A percentile compares a stretch with the other conserved stretches of the same genome.
These are phyloP conservation scores for Passer domesticus DNA, from an alignment of 2,113 vertebrate genomes.

Conservation along the genomic window DNA sequence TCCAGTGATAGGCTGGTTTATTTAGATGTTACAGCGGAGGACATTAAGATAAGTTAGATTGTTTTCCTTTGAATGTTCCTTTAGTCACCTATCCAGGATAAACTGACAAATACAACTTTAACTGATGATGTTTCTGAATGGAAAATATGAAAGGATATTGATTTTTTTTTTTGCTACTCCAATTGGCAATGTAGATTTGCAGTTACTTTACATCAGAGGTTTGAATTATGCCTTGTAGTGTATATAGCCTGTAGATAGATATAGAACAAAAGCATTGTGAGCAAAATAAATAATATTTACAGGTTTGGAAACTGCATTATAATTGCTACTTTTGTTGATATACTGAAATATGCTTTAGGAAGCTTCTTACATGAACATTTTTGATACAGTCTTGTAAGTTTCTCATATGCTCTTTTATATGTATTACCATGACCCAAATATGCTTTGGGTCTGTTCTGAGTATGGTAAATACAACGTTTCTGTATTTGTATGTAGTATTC, in stretches of 20 bases:
- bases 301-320: not conserved
- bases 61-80: slow-evolving; percentile 21
- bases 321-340: not conserved
- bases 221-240: not conserved
- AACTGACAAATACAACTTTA: slow-evolving; percentile 19
- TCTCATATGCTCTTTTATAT: not conserved
- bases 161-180: not conserved
- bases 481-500: not conserved
- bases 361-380: not conserved
- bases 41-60: not conserved
- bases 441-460: not conserved
- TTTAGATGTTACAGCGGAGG: not conserved
- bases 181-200: not conserved
- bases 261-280: not conserved
- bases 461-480: not conserved
- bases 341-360: not conserved
- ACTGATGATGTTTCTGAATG: not conserved
- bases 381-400: not conserved
- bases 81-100: slow-evolving; percentile 4
- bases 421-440: not conserved
- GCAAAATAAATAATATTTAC: not conserved
- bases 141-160: not conserved
- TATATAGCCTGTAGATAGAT: not conserved
- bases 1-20: not conserved
- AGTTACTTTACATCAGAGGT: not conserved